Conservation (phyloP, 2,113 vertebrate genomes). For the Percopsis transmontana region DNA sequence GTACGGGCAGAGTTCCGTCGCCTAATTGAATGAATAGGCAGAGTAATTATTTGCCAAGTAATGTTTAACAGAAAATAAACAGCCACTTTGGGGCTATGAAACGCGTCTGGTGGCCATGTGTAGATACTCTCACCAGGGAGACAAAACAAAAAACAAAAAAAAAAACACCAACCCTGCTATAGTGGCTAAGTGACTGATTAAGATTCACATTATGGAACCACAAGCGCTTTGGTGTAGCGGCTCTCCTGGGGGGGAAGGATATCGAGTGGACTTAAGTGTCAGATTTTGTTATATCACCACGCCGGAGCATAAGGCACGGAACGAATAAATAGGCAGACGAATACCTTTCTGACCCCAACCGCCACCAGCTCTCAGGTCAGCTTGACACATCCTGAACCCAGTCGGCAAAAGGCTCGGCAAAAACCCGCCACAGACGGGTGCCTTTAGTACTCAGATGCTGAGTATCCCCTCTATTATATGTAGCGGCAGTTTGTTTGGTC, state of each 20-base stretch:
- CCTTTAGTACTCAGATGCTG: conserved; percentile 59
- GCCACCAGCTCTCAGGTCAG: conserved; percentile 35
- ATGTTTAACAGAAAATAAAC: conserved; percentile 73
- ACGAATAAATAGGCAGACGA: conserved; percentile 54
- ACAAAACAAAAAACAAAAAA: conserved; percentile 15
- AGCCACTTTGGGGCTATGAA: conserved; percentile 71
- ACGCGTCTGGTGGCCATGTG: conserved; percentile 75
- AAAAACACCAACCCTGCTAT: conserved; percentile 61
- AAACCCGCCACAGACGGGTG: conserved; percentile 50
- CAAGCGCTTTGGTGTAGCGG: conserved; percentile 67
- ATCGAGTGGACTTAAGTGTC: conserved; percentile 71
- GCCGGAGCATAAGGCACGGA: conserved; percentile 49
- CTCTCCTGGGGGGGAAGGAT: conserved; percentile 72
- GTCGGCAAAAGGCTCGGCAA: conserved; percentile 15
- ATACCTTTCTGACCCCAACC: conserved; percentile 40
- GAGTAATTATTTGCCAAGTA: conserved; percentile 77
- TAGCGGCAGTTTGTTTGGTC: conserved; percentile 63
- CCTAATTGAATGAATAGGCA: conserved; percentile 71
- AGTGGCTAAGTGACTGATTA: conserved; percentile 74
- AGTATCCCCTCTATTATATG: conserved; percentile 37
- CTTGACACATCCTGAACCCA: conserved; percentile 24
- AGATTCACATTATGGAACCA: conserved; percentile 70
- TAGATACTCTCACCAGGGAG: conserved; percentile 74
- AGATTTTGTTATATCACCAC: conserved; percentile 65
- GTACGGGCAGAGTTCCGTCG: conserved; percentile 46